Evolutionary conservation across 2,888 invertebrate genomes (phyloP).

Genomic region (Tetropium fuscum): DNA sequence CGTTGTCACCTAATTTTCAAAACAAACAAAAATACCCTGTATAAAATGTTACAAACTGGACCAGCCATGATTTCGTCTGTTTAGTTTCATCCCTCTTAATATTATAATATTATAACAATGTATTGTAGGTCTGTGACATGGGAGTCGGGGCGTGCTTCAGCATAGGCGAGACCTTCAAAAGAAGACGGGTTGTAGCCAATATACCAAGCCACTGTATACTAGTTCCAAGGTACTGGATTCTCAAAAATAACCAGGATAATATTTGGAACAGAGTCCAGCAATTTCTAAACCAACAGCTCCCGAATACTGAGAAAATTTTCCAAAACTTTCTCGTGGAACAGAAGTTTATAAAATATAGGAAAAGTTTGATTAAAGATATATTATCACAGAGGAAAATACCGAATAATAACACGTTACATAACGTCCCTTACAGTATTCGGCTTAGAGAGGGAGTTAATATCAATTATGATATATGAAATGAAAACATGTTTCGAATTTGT

Average conservation of each 20-base stretch:
- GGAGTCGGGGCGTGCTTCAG: conserved; percentile 76
- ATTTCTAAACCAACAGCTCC: conserved; percentile 72
- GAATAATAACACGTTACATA: conserved; percentile 71
- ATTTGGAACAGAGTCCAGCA: conserved; percentile 75
- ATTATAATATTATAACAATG: conserved; percentile 14
- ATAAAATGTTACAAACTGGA: no score
- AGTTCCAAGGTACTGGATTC: conserved; percentile 77
- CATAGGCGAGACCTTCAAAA: conserved; percentile 74
- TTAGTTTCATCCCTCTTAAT: no score
- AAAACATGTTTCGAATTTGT: background rate
- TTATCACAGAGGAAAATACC: conserved; percentile 67
- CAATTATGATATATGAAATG: conserved; percentile 26
- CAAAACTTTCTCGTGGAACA: conserved; percentile 68
- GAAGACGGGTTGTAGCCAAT: conserved; percentile 76
- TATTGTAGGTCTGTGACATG: conserved; percentile 68
- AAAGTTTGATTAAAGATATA: conserved; percentile 68
- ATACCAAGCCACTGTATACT: conserved; percentile 75
- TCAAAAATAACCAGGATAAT: conserved; percentile 74
- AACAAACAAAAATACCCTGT: no score
- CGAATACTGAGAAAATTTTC: conserved; percentile 71
- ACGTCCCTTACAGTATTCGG: conserved; percentile 75
- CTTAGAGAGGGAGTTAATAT: conserved; percentile 66
- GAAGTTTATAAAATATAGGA: conserved; percentile 71
- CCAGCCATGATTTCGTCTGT: no score
- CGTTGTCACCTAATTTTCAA: no score